A percentile compares a stretch with the other conserved stretches of the same genome.
Conservation (phyloP, 2,888 invertebrate species). For the Eilema depressum region DNA sequence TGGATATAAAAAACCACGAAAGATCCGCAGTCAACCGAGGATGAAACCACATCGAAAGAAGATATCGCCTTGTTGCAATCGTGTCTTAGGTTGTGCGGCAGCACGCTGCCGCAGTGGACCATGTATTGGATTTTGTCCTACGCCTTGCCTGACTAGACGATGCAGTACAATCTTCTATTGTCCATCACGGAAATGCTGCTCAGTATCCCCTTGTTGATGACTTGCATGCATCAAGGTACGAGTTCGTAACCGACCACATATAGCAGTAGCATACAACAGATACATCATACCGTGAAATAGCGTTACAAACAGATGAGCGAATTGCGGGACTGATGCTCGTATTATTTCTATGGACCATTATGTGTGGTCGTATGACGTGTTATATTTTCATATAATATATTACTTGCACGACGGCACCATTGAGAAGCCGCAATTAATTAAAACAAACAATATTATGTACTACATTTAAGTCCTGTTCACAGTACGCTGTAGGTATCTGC, state of each 20-base stretch:
- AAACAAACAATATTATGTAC: too few relatives aligned
- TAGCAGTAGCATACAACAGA: too few relatives aligned
- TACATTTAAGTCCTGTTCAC: too few relatives aligned
- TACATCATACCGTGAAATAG: too few relatives aligned
- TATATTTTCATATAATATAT: too few relatives aligned
- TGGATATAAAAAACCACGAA: constrained; percentile 65
- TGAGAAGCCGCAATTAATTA: too few relatives aligned
- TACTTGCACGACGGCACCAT: too few relatives aligned
- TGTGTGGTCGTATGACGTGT: too few relatives aligned
- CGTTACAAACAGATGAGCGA: too few relatives aligned
- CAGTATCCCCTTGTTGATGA: constrained; percentile 40
- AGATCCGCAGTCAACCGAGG: constrained; percentile 66
- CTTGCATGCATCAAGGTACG: background rate
- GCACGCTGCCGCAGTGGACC: constrained; percentile 72
- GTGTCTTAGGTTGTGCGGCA: constrained; percentile 66
- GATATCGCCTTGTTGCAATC: constrained; percentile 75
- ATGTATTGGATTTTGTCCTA: constrained; percentile 57
- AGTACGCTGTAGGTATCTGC: too few relatives aligned
- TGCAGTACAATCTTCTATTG: constrained; percentile 59
- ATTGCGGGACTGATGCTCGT: too few relatives aligned
- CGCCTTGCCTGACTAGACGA: constrained; percentile 58
- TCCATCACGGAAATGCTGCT: constrained; percentile 60
- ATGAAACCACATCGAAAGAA: constrained; percentile 67
- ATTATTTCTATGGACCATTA: too few relatives aligned
- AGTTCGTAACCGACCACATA: background rate